phyloP scores from a whole-genome alignment of 2,113 vertebrate genomes.

The Butastur rufipennis region DNA sequence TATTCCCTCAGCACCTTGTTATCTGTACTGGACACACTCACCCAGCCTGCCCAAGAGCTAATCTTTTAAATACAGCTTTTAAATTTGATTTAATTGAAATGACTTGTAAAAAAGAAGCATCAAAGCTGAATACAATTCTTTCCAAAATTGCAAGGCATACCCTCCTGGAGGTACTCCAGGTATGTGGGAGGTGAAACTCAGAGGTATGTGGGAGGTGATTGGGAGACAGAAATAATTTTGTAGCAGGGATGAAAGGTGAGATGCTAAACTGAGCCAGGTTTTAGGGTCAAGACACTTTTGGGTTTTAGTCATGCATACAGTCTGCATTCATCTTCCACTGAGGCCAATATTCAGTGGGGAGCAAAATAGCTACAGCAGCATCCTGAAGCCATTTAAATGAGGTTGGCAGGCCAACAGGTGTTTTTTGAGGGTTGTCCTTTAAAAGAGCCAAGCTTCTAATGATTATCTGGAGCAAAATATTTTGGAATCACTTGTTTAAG shows the following conservation, averaged over 20 bases:
- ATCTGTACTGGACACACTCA: not conserved
- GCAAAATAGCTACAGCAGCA: not conserved
- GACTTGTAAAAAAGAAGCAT: not conserved
- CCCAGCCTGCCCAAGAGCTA: not conserved
- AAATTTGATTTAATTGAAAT: not conserved
- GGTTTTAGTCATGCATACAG: not conserved
- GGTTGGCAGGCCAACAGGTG: not conserved
- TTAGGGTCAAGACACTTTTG: not conserved
- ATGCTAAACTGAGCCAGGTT: not conserved
- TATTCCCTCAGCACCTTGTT: not conserved
- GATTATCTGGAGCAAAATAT: not conserved
- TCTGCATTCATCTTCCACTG: not conserved
- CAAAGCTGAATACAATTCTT: not conserved
- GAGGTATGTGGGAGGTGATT: not conserved
- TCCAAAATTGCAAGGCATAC: not conserved
- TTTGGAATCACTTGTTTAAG: not conserved
- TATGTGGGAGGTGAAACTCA: not conserved
- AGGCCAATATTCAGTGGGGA: not conserved
- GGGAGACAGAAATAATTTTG: not conserved
- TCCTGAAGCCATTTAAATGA: not conserved
- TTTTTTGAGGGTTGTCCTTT: not conserved
- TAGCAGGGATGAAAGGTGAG: not conserved
- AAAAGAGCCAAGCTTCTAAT: not conserved
- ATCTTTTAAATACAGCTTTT: not conserved
- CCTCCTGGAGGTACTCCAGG: not conserved